These are phyloP conservation scores for Apodemia duryi DNA, from an alignment of 2,888 invertebrate genomes.

Conservation along the genomic window DNA sequence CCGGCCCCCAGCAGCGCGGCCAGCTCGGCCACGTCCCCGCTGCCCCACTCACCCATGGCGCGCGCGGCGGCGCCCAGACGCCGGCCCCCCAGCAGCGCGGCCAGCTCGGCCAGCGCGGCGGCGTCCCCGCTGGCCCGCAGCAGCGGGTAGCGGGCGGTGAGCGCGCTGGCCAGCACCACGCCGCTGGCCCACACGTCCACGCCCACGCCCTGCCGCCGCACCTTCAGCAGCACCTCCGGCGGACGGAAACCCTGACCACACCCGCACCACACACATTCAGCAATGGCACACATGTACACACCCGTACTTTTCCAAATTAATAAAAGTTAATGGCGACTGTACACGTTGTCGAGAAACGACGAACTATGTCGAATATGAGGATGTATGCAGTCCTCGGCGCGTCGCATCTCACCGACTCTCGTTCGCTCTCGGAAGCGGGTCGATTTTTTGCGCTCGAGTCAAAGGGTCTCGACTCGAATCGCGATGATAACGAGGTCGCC, in stretches of 20 bases:
- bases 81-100: conserved; percentile 86
- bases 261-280: not conserved
- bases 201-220: conserved; percentile 88
- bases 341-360: too few relatives aligned
- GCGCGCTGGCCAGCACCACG: conserved; percentile 84
- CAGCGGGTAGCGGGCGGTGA: conserved; percentile 90
- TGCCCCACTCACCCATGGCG: conserved; percentile 82
- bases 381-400: too few relatives aligned
- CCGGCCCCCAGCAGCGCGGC: conserved; percentile 81
- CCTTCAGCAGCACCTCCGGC: conserved; percentile 86
- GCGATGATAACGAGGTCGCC: too few relatives aligned
- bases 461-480: too few relatives aligned
- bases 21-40: conserved; percentile 34
- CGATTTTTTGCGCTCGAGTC: too few relatives aligned
- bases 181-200: conserved; percentile 95
- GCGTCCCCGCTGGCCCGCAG: conserved; percentile 87
- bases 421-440: too few relatives aligned
- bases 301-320: too few relatives aligned
- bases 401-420: too few relatives aligned
- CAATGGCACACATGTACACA: too few relatives aligned
- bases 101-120: conserved; percentile 89
- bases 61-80: conserved; percentile 82
- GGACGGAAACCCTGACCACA: conserved; percentile 89
- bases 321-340: too few relatives aligned
- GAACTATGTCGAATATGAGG: too few relatives aligned